These are phyloP conservation scores for Uloborus plumipes DNA, from an alignment of 2,888 invertebrate genomes.

Conservation along the genomic window DNA sequence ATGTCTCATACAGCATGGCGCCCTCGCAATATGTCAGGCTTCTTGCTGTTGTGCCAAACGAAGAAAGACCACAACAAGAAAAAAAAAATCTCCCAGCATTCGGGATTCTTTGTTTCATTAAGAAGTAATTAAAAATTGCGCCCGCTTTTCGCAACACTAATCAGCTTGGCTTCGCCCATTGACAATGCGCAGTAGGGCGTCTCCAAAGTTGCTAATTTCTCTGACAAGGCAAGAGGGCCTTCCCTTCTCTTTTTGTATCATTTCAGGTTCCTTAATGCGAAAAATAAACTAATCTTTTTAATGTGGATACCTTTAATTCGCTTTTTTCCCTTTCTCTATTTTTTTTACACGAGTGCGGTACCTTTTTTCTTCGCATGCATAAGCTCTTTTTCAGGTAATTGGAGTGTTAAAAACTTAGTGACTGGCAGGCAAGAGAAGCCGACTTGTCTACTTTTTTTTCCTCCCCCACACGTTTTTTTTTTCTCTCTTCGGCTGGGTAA, in stretches of 20 bases:
- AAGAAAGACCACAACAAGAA: slow-evolving; percentile 7
- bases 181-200: slow-evolving; percentile 56
- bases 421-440: slow-evolving; percentile 38
- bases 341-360: slow-evolving; percentile 15
- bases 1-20: neutral
- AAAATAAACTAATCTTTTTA: slow-evolving; percentile 65
- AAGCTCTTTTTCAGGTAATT: slow-evolving; percentile 54
- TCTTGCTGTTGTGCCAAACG: slow-evolving; percentile 23
- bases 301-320: slow-evolving; percentile 64
- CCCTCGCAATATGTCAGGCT: slow-evolving; percentile 36
- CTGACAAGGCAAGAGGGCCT: slow-evolving; percentile 40
- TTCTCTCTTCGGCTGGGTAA: slow-evolving; percentile 18
- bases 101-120: slow-evolving; percentile 62
- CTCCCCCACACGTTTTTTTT: slow-evolving; percentile 1
- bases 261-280: slow-evolving; percentile 55
- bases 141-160: slow-evolving; percentile 38
- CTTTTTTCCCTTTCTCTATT: slow-evolving; percentile 17
- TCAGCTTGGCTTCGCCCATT: slow-evolving; percentile 50
- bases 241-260: slow-evolving; percentile 49
- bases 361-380: slow-evolving; percentile 11
- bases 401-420: slow-evolving; percentile 58
- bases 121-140: slow-evolving; percentile 64
- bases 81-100: slow-evolving; percentile 35
- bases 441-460: slow-evolving; percentile 32
- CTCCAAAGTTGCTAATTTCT: slow-evolving; percentile 50